A percentile compares a stretch with the other conserved stretches of the same genome.
phyloP scores from a whole-genome alignment of 2,113 vertebrate species.

The Asarcornis scutulata region DNA sequence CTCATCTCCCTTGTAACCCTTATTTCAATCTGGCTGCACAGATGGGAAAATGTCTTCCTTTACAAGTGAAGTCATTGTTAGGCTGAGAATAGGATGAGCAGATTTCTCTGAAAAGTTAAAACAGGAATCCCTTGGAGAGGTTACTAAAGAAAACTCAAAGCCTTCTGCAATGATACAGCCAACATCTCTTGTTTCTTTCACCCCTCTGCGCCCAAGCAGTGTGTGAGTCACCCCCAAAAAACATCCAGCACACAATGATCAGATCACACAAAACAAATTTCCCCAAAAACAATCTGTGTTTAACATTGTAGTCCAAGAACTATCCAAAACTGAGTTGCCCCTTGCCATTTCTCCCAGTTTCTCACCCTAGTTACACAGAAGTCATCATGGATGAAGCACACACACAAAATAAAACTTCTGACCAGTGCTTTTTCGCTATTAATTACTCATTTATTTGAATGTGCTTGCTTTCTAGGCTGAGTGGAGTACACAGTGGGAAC shows the following conservation, averaged over 20 bases:
- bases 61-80: background rate
- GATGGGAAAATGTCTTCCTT: background rate
- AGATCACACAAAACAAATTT: background rate
- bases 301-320: background rate
- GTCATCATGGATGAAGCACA: background rate
- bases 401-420: background rate
- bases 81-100: background rate
- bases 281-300: background rate
- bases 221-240: background rate
- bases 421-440: rapidly evolving
- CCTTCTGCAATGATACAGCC: background rate
- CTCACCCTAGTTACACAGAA: background rate
- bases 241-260: background rate
- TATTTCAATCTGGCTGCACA: background rate
- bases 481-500: background rate
- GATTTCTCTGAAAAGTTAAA: background rate
- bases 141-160: background rate
- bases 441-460: background rate
- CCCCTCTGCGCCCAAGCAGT: background rate
- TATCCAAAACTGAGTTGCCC: background rate
- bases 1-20: background rate
- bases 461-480: background rate
- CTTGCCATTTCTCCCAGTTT: background rate
- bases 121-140: background rate
- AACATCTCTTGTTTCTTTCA: background rate